Evolutionary conservation across 2,797 vertebrate species (phyloP), one percentile per base, ranked within the genome.

Genomic region (Meriones psammophilus): DNA sequence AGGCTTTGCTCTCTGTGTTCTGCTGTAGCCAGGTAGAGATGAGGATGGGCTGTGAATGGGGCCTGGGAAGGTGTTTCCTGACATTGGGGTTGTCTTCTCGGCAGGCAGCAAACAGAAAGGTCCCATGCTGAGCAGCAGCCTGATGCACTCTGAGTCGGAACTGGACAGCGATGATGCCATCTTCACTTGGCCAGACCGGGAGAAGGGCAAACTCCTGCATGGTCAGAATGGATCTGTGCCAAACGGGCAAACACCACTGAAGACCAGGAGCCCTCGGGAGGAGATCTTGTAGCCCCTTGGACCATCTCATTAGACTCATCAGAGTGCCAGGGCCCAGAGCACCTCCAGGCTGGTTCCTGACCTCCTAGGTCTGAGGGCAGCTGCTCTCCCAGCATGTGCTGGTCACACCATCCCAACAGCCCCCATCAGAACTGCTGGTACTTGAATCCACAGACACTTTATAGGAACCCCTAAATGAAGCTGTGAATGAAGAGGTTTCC

Each of bases 131-230:
- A 99, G 99, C 95, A 99, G 99, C 1, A 99, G 99, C 95, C 99
- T 99, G 97, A 99, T 99, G 99, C 99, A 98, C 97, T 99, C 99
- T 0, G 99, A 99, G 98, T 99, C 99, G 0, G 99, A 99, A 92
- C 98, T 99, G 98, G 99, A 99, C 98, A 99, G 99, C 0, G 99
- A 99, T 0, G 99, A 99, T 2, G 99, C 99, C 80, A 99, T 99
- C 69, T 99, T 99, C 76, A 99, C 99, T 0, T 99, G 99, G 99
- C 99, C 99, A 1, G 99, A 99, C 96, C 98, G 99, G 77, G 99
- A 99, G 78, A 99, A 99, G 15, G 99, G 99, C 80, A 99, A 99
- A 13, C 99, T 99, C 79, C 99, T 99, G 15, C 98, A 99, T 0
- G 98, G 99, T 88, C 99, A 99, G 98, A 99, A 99, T 0, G 99